These are phyloP conservation scores for Aromia moschata DNA, from an alignment of 2,888 invertebrate species.

Conservation along the genomic window DNA sequence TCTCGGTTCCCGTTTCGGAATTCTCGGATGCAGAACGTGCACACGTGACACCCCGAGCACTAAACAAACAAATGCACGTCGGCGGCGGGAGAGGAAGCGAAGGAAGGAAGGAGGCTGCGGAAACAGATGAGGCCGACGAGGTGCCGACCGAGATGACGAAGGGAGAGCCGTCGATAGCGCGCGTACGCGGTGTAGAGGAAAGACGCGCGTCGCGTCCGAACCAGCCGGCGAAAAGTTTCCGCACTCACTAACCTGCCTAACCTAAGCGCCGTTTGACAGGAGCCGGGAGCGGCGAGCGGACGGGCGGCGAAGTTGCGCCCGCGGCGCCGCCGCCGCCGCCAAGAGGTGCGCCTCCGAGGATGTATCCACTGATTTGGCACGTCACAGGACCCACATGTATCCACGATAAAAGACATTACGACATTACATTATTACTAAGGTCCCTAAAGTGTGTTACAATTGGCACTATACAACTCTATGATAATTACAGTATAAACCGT, in stretches of 20 bases:
- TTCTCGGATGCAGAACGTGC: constrained; percentile 27
- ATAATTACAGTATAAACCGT: too few relatives aligned
- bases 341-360: not conserved
- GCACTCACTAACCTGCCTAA: constrained; percentile 30
- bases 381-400: too few relatives aligned
- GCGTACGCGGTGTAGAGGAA: constrained; percentile 12
- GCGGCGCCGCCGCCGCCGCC: not conserved
- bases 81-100: constrained; percentile 23
- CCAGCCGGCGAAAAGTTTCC: constrained; percentile 27
- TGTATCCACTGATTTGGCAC: too few relatives aligned
- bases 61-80: constrained; percentile 31
- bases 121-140: constrained; percentile 15
- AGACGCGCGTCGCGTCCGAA: constrained; percentile 23
- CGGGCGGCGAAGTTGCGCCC: constrained; percentile 5
- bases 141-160: constrained; percentile 1
- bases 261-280: constrained; percentile 25
- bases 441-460: too few relatives aligned
- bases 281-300: not conserved
- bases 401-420: too few relatives aligned
- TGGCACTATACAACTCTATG: too few relatives aligned
- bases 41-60: constrained; percentile 28
- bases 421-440: too few relatives aligned
- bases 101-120: constrained; percentile 24
- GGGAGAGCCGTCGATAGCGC: too few relatives aligned
- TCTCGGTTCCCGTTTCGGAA: constrained; percentile 26